Evolutionary conservation across 35 echinoderm and acorn worm species (phyloP).

Genomic region (Stichopus chloronotus): DNA sequence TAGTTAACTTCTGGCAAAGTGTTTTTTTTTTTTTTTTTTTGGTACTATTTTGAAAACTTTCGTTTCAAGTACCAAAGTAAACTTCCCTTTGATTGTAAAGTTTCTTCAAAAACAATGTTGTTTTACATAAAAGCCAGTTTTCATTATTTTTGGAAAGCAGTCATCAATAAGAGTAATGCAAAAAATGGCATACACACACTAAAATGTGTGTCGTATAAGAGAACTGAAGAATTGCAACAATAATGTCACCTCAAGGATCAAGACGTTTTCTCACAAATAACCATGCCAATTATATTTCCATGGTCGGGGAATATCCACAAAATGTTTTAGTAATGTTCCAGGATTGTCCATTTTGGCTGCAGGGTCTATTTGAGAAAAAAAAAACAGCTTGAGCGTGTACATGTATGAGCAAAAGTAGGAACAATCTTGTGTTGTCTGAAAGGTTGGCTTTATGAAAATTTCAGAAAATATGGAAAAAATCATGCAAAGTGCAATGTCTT

Average conservation of each 20-base stretch:
- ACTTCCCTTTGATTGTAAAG: too few species aligned
- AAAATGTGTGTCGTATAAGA: too few species aligned
- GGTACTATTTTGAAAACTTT: too few species aligned
- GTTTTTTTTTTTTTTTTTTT: background rate
- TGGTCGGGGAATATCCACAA: background rate
- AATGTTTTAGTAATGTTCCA: background rate
- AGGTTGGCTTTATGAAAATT: background rate
- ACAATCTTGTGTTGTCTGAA: constrained; percentile 6
- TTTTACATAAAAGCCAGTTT: too few species aligned
- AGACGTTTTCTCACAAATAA: too few species aligned
- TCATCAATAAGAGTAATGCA: too few species aligned
- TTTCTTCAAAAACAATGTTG: too few species aligned
- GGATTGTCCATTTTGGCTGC: background rate
- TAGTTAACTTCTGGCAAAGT: background rate
- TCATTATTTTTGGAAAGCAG: too few species aligned
- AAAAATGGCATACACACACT: too few species aligned
- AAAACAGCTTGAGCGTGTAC: background rate
- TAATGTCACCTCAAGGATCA: background rate
- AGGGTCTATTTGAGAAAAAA: background rate
- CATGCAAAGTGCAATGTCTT: background rate
- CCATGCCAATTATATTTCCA: too few species aligned
- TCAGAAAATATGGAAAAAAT: background rate
- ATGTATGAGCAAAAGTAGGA: constrained; percentile 4
- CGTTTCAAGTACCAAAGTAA: too few species aligned
- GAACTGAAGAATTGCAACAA: too few species aligned